phyloP scores from a whole-genome alignment of 2,888 invertebrate species.

The Xestobium rufovillosum region DNA sequence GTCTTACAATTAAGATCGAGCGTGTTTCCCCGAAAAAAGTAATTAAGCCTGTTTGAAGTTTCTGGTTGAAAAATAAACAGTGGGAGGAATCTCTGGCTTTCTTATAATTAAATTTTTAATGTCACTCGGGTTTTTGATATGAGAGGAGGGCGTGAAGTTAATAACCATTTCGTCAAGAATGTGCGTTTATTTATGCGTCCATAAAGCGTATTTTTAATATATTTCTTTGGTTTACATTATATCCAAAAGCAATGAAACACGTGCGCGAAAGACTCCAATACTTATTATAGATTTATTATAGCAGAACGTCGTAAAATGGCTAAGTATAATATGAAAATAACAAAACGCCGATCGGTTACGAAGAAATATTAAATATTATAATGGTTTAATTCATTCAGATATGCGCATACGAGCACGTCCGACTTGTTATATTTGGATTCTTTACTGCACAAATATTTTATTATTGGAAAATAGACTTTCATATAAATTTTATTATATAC shows the following conservation, averaged over 20 bases:
- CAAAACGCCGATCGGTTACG: slow-evolving; percentile 28
- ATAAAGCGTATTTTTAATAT: no score
- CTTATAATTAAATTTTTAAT: no score
- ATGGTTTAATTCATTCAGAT: slow-evolving; percentile 34
- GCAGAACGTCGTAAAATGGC: slow-evolving; percentile 29
- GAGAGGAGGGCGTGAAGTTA: no score
- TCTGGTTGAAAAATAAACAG: no score
- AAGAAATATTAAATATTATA: slow-evolving; percentile 32
- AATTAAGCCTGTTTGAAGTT: no score
- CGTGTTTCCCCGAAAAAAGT: no score
- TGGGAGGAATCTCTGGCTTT: no score
- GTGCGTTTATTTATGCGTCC: no score
- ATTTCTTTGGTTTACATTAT: slow-evolving; percentile 16
- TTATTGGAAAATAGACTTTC: slow-evolving; percentile 26
- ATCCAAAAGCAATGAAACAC: slow-evolving; percentile 22
- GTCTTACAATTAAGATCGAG: no score
- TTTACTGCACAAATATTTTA: slow-evolving; percentile 28
- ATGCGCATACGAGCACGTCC: slow-evolving; percentile 33
- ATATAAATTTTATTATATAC: slow-evolving; percentile 14
- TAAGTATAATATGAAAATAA: slow-evolving; percentile 29
- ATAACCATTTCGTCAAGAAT: no score
- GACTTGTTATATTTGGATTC: slow-evolving; percentile 31
- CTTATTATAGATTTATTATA: slow-evolving; percentile 32
- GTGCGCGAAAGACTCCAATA: slow-evolving; percentile 30
- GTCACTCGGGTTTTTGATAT: no score